phyloP scores from a whole-genome alignment of 2,888 invertebrate species.

The Sarcophaga subvicina region DNA sequence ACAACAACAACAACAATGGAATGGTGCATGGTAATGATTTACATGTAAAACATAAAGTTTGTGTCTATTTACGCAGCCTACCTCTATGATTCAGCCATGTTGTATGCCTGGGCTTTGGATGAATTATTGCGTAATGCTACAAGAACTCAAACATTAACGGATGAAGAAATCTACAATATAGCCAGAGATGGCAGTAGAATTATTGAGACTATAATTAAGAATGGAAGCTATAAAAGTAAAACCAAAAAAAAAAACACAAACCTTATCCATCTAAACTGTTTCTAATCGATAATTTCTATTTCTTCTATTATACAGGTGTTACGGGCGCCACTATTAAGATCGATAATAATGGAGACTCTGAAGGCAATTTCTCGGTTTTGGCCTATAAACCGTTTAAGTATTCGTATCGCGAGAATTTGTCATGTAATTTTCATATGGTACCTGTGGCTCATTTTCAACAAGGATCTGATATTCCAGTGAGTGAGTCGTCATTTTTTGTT shows the following conservation, averaged over 20 bases:
- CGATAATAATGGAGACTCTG: slow-evolving; percentile 96
- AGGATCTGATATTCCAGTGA: slow-evolving; percentile 89
- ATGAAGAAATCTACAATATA: slow-evolving; percentile 86
- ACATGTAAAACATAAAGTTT: slow-evolving; percentile 84
- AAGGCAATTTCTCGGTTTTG: slow-evolving; percentile 97
- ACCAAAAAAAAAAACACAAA: slow-evolving; percentile 76
- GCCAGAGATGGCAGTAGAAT: slow-evolving; percentile 94
- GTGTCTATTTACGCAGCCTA: slow-evolving; percentile 96
- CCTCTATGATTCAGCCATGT: slow-evolving; percentile 95
- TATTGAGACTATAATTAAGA: slow-evolving; percentile 92
- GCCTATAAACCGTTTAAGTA: slow-evolving; percentile 86
- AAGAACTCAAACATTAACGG: slow-evolving; percentile 83
- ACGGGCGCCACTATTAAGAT: slow-evolving; percentile 96
- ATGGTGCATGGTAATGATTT: slow-evolving; percentile 36
- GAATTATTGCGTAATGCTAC: slow-evolving; percentile 84
- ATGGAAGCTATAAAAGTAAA: slow-evolving; percentile 92
- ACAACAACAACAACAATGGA: slow-evolving; percentile 26
- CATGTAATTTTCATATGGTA: slow-evolving; percentile 90
- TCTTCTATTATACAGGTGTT: slow-evolving; percentile 87
- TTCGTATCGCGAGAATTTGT: slow-evolving; percentile 83
- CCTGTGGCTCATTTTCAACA: slow-evolving; percentile 93
- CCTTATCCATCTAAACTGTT: background rate
- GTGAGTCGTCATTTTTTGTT: slow-evolving; percentile 83
- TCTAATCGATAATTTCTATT: background rate
- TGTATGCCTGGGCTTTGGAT: slow-evolving; percentile 94